A percentile compares a stretch with the other conserved stretches of the same genome.
Conservation (phyloP, 37 sponge, comb jelly and placozoan genomes). For the Mnemiopsis leidyi region DNA sequence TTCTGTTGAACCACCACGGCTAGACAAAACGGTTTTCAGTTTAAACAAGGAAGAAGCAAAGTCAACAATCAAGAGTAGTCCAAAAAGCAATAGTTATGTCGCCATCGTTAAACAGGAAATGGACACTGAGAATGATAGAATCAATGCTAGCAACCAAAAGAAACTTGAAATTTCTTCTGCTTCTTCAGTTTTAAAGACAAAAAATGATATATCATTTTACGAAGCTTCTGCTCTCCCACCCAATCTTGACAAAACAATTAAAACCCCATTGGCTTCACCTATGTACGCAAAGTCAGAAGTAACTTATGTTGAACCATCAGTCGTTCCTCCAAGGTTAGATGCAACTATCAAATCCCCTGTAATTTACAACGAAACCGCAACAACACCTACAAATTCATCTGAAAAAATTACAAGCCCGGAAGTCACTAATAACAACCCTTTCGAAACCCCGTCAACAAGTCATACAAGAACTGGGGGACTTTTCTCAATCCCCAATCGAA, state of each 20-base stretch:
- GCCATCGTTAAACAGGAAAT: background rate
- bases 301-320: conserved; percentile 30
- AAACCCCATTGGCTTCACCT: background rate
- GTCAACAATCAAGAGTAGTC: background rate
- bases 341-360: background rate
- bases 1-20: background rate
- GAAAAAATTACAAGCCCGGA: no score
- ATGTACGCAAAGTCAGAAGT: background rate
- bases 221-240: conserved; percentile 17
- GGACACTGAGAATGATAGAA: background rate
- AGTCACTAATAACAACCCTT: no score
- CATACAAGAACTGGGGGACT: no score
- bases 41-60: background rate
- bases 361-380: no score
- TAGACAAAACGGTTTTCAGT: background rate
- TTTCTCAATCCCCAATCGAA: background rate
- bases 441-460: no score
- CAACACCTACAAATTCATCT: no score
- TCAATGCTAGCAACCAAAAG: background rate
- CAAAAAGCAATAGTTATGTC: background rate
- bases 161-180: background rate
- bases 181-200: background rate
- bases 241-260: background rate
- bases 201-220: background rate
- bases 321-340: background rate